These are phyloP conservation scores for Unio pictorum DNA, from an alignment of 2,888 invertebrate genomes.

Conservation along the genomic window DNA sequence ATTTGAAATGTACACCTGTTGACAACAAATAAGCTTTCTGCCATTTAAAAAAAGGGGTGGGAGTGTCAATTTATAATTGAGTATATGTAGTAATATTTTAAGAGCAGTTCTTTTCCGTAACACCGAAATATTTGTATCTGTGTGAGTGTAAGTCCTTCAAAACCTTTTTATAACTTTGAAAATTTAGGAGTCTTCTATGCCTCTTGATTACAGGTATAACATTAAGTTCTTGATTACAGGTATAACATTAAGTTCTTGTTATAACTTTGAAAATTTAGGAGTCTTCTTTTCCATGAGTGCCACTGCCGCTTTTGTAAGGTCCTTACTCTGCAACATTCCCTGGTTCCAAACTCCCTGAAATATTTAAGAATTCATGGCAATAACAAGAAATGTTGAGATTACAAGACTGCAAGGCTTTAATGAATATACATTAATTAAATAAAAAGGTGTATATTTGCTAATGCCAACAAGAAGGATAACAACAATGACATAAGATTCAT, in stretches of 20 bases:
- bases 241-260: slow-evolving; percentile 25
- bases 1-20: too few species aligned
- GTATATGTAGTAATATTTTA: too few species aligned
- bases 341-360: slow-evolving; percentile 85
- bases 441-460: background rate
- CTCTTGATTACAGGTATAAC: too few species aligned
- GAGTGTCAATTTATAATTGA: too few species aligned
- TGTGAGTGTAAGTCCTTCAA: too few species aligned
- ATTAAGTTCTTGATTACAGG: too few species aligned
- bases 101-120: too few species aligned
- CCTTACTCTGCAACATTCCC: slow-evolving; percentile 91
- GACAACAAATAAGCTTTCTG: too few species aligned
- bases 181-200: slow-evolving; percentile 78
- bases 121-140: too few species aligned
- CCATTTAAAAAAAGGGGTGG: too few species aligned
- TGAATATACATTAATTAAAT: too few species aligned
- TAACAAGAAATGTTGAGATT: background rate
- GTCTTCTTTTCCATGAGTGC: slow-evolving; percentile 75
- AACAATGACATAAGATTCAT: background rate
- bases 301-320: slow-evolving; percentile 83
- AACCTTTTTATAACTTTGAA: slow-evolving; percentile 78
- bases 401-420: background rate
- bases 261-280: slow-evolving; percentile 84
- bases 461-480: background rate
- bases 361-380: slow-evolving; percentile 7